Evolutionary conservation across 2,888 invertebrate species (phyloP), one percentile per base, ranked within the genome.

Genomic region (Rhaphigaster nebulosa): DNA sequence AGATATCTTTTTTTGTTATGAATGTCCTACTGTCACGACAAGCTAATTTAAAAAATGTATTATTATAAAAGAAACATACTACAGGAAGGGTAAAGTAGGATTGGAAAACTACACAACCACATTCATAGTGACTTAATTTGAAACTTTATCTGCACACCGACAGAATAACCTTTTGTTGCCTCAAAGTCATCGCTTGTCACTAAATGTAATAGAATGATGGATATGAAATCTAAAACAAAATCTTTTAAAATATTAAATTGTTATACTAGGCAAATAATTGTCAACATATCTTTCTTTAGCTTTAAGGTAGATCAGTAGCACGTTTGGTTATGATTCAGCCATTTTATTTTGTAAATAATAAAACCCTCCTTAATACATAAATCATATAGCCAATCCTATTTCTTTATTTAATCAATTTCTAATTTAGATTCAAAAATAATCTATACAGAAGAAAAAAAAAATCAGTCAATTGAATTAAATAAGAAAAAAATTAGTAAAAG

Each of bases 401-500:
- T 56, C 2, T 52, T 26, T 56, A 26, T 56, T 23, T 26, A 56
- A 26, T 56, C 23, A 56, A 26, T 56, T 8, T 1, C 0, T 26
- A 56, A 56, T n/a, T 12, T 65, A 65, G 13, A 65, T 13, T 29
- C 1, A 29, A 29, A 13, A 18, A 34, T 18, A 18, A n/a, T 34
- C 18, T 34, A 34, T 13, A 70, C 4, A 34, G 70, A 34, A n/a
- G 6, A 70, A 5, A 34, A 70, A 34, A 34, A 70, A 29, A 34
- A 18, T 18, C 70, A 70, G 34, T 13, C 29, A 70, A 15, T 34
- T 70, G 34, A 34, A 70, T 34, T 3, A 34, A 34, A 34, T 5
- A n/a, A 65, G n/a, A 29, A 34, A 76, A 10, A 76, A 76, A 76
- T 76, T 76, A 76, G 70, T 76, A 76, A 76, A 38, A 76, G 70